Base-by-base conservation (phyloP, 2,113 vertebrate genomes). In the Campylorhamphus procurvoides region DNA sequence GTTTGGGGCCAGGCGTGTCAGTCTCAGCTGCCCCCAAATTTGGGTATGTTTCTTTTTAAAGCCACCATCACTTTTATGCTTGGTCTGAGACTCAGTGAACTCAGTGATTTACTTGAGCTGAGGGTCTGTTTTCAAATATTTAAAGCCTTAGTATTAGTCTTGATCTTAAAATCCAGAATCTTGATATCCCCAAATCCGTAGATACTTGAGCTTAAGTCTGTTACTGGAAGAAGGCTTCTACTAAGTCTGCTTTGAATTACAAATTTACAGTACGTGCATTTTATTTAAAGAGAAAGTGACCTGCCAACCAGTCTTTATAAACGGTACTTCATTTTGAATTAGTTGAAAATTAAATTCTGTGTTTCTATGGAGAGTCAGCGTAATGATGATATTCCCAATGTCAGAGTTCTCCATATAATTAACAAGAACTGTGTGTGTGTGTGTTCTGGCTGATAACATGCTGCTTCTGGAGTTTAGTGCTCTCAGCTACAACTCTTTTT, bases 231-330 rank as follows among this genome's bases (percentile, higher is more conserved):
- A 58, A 28, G 11, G 19, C 39, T 95, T 90, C 35, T 90, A 18
- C 50, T 62, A 69, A 84, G 49, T 42, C 64, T 78, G 37, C 23
- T 93, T 66, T 83, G 81, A 94, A 90, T 93, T 76, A 50, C 62
- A 91, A 62, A 80, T 85, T 29, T 49, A 60, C 20, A 31, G 19
- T 28, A 19, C 22, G 7, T 91, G 23, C 27, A 10, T 66, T 91
- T 90, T 63, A 73, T 79, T 93, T 76, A 59, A 83, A 80, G 71
- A 72, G 52, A 74, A 95, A 80, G 71, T 87, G 44, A 74, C 76
- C 68, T 55, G n/a, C 82, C 67, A 83, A 37, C 23, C 71, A 80
- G 10, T 80, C 68, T 85, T 87, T 62, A 80, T 74, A 47, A 91
- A 39, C 39, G 16, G 11, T 31, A 39, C 42, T 86, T 93, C 25